A percentile compares a stretch with the other conserved stretches of the same genome.
Evolutionary conservation across 2,888 invertebrate genomes (phyloP).

Genomic region (Myopa testacea): DNA sequence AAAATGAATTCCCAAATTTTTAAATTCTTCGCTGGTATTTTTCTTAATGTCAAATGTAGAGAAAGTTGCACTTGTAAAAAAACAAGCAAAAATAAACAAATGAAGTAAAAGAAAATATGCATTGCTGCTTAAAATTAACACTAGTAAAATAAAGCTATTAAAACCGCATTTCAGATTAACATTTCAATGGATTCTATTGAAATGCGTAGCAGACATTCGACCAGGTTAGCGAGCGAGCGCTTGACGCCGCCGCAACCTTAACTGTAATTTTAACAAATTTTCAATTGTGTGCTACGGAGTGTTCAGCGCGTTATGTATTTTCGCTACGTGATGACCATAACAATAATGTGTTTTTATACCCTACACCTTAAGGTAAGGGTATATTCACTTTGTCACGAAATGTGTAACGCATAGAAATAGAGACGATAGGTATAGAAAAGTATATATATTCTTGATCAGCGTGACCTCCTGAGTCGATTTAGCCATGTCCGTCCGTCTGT

Average conservation of each 20-base stretch:
- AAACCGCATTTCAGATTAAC: background rate
- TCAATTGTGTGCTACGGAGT: conserved; percentile 41
- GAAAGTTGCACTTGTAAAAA: too few species aligned
- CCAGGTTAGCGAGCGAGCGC: background rate
- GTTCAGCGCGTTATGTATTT: conserved; percentile 40
- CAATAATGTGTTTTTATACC: conserved; percentile 12
- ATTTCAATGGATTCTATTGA: conserved; percentile 35
- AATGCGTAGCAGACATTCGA: background rate
- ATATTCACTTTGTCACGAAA: too few species aligned
- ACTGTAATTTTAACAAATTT: conserved; percentile 26
- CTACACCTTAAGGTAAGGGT: too few species aligned
- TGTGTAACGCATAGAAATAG: too few species aligned
- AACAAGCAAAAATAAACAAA: background rate
- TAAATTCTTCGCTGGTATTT: too few species aligned
- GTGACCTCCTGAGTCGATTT: too few species aligned
- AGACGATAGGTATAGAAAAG: too few species aligned
- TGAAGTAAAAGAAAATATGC: conserved; percentile 6
- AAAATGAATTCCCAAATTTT: too few species aligned
- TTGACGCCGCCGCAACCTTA: background rate
- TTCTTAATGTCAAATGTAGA: too few species aligned
- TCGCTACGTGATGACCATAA: conserved; percentile 41
- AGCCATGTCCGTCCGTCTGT: too few species aligned
- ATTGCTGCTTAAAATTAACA: background rate
- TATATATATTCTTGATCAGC: too few species aligned
- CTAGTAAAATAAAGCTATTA: background rate